Conservation (phyloP, 1,140 invertebrate genomes). For the Helicoverpa armigera region DNA sequence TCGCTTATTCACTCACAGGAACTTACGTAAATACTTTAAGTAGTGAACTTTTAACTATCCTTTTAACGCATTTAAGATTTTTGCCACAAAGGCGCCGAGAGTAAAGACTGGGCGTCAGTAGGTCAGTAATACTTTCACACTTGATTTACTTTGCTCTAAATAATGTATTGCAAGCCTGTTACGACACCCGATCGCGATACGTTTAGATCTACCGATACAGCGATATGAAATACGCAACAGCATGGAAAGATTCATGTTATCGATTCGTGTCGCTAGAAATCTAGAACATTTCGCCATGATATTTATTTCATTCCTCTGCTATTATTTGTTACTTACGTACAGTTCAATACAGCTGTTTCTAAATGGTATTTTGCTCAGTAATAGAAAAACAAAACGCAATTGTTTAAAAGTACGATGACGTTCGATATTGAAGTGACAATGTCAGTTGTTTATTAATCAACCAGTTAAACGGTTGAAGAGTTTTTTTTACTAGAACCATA, state of each 20-base stretch:
- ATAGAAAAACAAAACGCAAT: not conserved
- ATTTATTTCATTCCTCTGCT: not conserved
- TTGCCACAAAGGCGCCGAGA: slow-evolving; percentile 15
- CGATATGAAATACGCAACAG: slow-evolving; percentile 26
- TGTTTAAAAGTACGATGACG: not conserved
- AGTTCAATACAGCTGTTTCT: not conserved
- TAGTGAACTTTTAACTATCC: slow-evolving; percentile 20
- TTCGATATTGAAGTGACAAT: not conserved
- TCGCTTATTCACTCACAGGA: not conserved
- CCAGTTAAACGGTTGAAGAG: not conserved
- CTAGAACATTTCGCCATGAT: slow-evolving; percentile 14
- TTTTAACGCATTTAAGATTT: slow-evolving; percentile 23
- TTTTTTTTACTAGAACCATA: not conserved
- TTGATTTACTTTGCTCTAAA: slow-evolving; percentile 59
- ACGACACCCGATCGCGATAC: slow-evolving; percentile 60
- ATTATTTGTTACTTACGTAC: not conserved
- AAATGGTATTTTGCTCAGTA: not conserved
- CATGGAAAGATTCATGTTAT: slow-evolving; percentile 20
- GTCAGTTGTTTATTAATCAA: not conserved
- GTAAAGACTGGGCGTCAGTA: slow-evolving; percentile 40
- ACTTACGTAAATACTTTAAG: slow-evolving; percentile 7
- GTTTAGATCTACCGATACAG: slow-evolving; percentile 52
- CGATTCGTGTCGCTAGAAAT: slow-evolving; percentile 16
- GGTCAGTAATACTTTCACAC: slow-evolving; percentile 61
- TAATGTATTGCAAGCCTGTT: slow-evolving; percentile 53